Conservation (phyloP, 64 coral and sea anemone species). For the Exaiptasia diaphana region DNA sequence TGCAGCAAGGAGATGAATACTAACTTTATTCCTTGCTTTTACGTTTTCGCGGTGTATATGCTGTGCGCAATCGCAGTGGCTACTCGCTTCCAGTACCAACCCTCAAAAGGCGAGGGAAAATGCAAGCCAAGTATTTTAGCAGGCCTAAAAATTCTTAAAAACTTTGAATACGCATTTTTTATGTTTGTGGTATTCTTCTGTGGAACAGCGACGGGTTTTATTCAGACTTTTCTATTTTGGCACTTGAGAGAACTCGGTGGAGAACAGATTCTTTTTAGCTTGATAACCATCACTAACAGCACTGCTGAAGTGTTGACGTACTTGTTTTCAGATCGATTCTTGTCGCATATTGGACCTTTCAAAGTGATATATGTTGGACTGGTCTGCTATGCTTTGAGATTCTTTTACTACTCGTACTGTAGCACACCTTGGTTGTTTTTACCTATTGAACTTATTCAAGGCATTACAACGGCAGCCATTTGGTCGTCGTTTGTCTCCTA, state of each 20-base stretch:
- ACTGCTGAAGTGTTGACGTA: conserved; percentile 87
- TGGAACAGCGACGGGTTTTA: conserved; percentile 92
- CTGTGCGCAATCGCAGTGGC: conserved; percentile 64
- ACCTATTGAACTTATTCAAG: conserved; percentile 94
- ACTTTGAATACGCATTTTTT: conserved; percentile 87
- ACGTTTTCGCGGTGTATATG: conserved; percentile 83
- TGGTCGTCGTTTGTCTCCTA: conserved; percentile 98
- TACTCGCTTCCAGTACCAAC: conserved; percentile 67
- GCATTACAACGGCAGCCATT: conserved; percentile 85
- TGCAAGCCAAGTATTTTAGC: conserved; percentile 71
- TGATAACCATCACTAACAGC: conserved; percentile 74
- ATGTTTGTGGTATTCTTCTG: conserved; percentile 97
- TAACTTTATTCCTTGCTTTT: conserved; percentile 91
- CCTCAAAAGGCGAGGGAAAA: conserved; percentile 23
- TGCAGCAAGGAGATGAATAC: conserved; percentile 86
- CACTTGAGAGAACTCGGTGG: conserved; percentile 86
- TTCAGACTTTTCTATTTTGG: conserved; percentile 98
- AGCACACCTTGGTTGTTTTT: conserved; percentile 86
- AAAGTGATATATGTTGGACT: conserved; percentile 84
- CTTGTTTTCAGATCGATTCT: conserved; percentile 79
- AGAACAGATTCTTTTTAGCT: conserved; percentile 84
- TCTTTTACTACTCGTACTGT: conserved; percentile 99
- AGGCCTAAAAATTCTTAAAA: conserved; percentile 59
- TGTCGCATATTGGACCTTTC: conserved; percentile 74
- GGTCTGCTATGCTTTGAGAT: conserved; percentile 86